Base-by-base conservation (phyloP, 2,113 vertebrate species). In the Campylomormyrus numenius region DNA sequence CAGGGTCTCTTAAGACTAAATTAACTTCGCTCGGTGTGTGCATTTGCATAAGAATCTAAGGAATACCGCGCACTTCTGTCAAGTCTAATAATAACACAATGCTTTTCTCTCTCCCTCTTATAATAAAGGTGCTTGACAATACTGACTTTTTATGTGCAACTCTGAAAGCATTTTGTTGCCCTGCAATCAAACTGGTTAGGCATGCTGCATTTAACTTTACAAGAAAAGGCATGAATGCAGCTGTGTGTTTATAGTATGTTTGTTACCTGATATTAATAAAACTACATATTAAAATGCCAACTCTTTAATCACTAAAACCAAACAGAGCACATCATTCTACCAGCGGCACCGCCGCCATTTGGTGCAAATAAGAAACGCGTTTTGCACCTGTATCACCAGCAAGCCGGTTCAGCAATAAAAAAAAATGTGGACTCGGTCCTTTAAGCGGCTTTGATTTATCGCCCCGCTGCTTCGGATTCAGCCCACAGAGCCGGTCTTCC, bases 401-500 rank as follows among this genome's bases (percentile, higher is more conserved):
- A 31, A 31, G 80, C 52, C 50, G 15, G 35, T 89, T 56, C 89
- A 85, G 77, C 50, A 62, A 19, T 27, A 21, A 27, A 70, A 56
- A 56, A 66, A 88, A 85, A 89, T 24, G 62, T 42, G 62, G 45
- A 21, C 62, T 58, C 42, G 42, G 62, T 88, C 88, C 39, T 88
- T 88, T 58, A 88, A 58, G 50, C 31, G n/a, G 49, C 85, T 87
- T 87, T 87, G 87, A 88, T 88, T 56, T 88, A 58, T 88, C 87
- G 53, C 87, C 87, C 62, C 42, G 17, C 58, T 70, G 42, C 88
- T 48, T 88, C 62, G 24, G 45, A 48, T 70, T 70, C 58, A 74
- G 88, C 42, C 58, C 42, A 74, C 62, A 49, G 39, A 74, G 46
- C 74, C 88, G 13, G 42, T 80, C 70, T 53, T 83, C 52, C 80